Evolutionary conservation across 2,113 vertebrate species (phyloP).

Genomic region (Nerophis lumbriciformis): DNA sequence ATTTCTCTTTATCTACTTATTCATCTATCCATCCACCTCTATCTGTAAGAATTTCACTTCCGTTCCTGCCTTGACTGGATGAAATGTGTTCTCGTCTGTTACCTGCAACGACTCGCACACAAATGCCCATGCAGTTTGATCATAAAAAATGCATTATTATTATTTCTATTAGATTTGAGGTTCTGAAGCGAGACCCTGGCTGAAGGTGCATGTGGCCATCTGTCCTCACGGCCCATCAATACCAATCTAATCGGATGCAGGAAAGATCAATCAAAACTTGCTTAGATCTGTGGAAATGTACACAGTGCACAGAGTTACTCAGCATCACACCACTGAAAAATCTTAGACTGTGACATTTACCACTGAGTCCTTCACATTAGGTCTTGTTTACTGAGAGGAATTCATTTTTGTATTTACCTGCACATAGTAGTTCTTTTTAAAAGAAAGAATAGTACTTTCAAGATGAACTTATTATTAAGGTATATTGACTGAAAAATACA

Average conservation of each 20-base stretch:
- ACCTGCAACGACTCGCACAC: constrained; percentile 30
- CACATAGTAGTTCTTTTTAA: too few species aligned
- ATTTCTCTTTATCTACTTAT: constrained; percentile 37
- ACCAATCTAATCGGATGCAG: constrained; percentile 61
- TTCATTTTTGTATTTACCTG: too few species aligned
- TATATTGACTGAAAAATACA: too few species aligned
- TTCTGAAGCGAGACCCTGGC: constrained; percentile 47
- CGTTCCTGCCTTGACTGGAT: background rate
- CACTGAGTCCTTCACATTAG: background rate
- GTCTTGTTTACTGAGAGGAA: too few species aligned
- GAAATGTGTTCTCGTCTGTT: constrained; percentile 1
- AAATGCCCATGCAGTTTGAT: constrained; percentile 31
- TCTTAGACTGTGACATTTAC: background rate
- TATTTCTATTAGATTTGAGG: constrained; percentile 51
- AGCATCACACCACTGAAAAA: background rate
- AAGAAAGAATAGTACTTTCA: too few species aligned
- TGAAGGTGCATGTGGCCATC: constrained; percentile 34
- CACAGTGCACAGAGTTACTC: constrained; percentile 30
- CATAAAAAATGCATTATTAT: constrained; percentile 49
- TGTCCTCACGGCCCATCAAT: constrained; percentile 52
- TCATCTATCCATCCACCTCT: constrained; percentile 27
- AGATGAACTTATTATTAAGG: too few species aligned
- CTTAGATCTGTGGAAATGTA: constrained; percentile 53
- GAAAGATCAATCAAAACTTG: constrained; percentile 63
- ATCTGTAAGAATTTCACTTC: constrained; percentile 33